phyloP scores from a whole-genome alignment of 2,888 invertebrate species.

The Andrena dorsata region DNA sequence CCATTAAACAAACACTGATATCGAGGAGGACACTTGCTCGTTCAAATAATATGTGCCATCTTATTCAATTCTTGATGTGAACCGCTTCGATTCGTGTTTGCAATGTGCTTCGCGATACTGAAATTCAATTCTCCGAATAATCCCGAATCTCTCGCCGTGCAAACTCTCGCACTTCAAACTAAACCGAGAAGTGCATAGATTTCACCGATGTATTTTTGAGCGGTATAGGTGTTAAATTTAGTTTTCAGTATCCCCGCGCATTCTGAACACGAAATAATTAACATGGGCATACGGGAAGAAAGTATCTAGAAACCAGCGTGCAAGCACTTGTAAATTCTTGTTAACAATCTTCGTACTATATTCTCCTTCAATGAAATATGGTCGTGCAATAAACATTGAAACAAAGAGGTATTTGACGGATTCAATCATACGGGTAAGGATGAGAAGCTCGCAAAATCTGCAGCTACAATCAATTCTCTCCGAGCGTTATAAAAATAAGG shows the following conservation, averaged over 20 bases:
- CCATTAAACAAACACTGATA: conserved; percentile 19
- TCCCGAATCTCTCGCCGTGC: no score
- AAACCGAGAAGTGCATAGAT: no score
- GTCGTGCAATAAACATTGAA: conserved; percentile 27
- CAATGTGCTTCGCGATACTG: conserved; percentile 17
- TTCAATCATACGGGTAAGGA: conserved; percentile 17
- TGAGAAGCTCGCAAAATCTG: background rate
- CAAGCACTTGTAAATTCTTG: conserved; percentile 10
- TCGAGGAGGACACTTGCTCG: conserved; percentile 38
- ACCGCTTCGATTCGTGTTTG: conserved; percentile 8
- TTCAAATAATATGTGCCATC: conserved; percentile 17
- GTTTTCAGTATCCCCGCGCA: conserved; percentile 23
- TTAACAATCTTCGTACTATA: conserved; percentile 14
- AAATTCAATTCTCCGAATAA: background rate
- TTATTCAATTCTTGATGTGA: conserved; percentile 32
- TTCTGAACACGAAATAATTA: conserved; percentile 11
- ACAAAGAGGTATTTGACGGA: background rate
- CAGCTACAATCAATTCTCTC: conserved; percentile 13
- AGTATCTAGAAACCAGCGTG: conserved; percentile 13
- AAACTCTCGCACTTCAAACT: no score
- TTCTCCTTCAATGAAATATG: conserved; percentile 8
- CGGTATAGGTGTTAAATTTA: background rate
- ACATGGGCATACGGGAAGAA: conserved; percentile 45
- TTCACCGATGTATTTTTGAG: background rate
- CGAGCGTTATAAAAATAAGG: background rate